A percentile compares a stretch with the other conserved stretches of the same genome.
Evolutionary conservation across 1,140 invertebrate genomes (phyloP).

Genomic region (Drosophila ohnishii): DNA sequence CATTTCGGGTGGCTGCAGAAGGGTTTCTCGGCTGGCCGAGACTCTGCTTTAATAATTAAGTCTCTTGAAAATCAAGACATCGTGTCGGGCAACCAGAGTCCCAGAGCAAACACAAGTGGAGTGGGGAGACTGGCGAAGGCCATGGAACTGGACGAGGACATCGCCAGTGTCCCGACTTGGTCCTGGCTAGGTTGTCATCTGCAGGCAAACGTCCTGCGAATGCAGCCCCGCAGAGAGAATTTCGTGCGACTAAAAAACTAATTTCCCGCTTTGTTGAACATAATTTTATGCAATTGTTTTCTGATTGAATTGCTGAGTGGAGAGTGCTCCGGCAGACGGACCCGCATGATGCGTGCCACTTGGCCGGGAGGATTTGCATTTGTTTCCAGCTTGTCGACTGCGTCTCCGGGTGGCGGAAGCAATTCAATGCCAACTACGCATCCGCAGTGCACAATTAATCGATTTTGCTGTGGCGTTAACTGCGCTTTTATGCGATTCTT

Average conservation of each 20-base stretch:
- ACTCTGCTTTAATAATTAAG: constrained; percentile 49
- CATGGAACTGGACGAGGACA: constrained; percentile 7
- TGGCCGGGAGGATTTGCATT: constrained; percentile 24
- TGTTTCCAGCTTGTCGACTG: neutral
- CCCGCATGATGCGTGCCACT: constrained; percentile 29
- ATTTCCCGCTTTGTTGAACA: constrained; percentile 72
- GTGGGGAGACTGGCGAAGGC: neutral
- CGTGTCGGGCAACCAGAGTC: constrained; percentile 11
- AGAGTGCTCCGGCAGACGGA: constrained; percentile 10
- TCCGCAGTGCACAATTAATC: constrained; percentile 15
- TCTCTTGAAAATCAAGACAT: constrained; percentile 41
- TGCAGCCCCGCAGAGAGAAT: constrained; percentile 18
- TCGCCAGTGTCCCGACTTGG: neutral
- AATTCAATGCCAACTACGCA: constrained; percentile 8
- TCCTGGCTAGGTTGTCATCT: constrained; percentile 10
- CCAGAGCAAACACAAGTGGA: constrained; percentile 13
- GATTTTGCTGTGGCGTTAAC: constrained; percentile 8
- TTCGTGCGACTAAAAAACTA: constrained; percentile 67
- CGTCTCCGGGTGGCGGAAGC: constrained; percentile 22
- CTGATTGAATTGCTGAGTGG: constrained; percentile 56
- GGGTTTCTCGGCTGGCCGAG: constrained; percentile 13
- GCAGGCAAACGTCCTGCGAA: constrained; percentile 6
- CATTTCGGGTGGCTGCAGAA: constrained; percentile 57
- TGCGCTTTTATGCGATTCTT: constrained; percentile 23
- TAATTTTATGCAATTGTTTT: constrained; percentile 80